Conservation (phyloP, 2,888 invertebrate genomes). For the Linnaemya vulpina region DNA sequence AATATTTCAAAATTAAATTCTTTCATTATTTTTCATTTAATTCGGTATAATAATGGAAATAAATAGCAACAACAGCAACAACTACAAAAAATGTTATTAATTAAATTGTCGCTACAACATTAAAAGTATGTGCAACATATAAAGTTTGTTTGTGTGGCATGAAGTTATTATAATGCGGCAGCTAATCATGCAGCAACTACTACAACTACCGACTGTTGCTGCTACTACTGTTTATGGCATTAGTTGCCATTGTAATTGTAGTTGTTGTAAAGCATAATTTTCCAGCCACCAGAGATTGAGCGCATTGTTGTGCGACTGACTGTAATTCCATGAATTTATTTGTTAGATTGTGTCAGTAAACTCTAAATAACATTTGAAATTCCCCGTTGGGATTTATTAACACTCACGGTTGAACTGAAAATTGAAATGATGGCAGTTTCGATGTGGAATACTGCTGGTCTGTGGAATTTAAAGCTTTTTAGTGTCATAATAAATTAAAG, state of each 20-base stretch:
- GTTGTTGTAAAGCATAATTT: slow-evolving; percentile 42
- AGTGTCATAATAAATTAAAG: not conserved
- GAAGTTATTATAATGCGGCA: slow-evolving; percentile 13
- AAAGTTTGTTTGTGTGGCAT: slow-evolving; percentile 7
- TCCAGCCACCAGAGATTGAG: slow-evolving; percentile 55
- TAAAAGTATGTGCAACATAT: slow-evolving; percentile 34
- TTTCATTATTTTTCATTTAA: slow-evolving; percentile 68
- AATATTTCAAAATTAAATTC: slow-evolving; percentile 72
- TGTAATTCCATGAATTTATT: not conserved
- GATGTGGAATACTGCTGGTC: slow-evolving; percentile 43
- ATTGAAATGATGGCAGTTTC: slow-evolving; percentile 33
- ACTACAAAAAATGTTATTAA: slow-evolving; percentile 61
- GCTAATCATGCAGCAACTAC: not conserved
- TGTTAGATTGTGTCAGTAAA: slow-evolving; percentile 38
- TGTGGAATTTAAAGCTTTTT: slow-evolving; percentile 32
- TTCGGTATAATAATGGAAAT: slow-evolving; percentile 49
- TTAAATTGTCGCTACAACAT: slow-evolving; percentile 67
- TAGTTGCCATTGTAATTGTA: slow-evolving; percentile 48
- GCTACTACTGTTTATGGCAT: slow-evolving; percentile 16
- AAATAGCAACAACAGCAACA: slow-evolving; percentile 15
- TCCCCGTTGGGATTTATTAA: slow-evolving; percentile 60
- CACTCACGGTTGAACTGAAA: slow-evolving; percentile 44
- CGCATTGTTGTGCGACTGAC: not conserved
- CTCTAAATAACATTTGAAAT: slow-evolving; percentile 48
- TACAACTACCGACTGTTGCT: not conserved